Conservation (phyloP, 2,888 invertebrate species). For the Cheilosia vulpina region DNA sequence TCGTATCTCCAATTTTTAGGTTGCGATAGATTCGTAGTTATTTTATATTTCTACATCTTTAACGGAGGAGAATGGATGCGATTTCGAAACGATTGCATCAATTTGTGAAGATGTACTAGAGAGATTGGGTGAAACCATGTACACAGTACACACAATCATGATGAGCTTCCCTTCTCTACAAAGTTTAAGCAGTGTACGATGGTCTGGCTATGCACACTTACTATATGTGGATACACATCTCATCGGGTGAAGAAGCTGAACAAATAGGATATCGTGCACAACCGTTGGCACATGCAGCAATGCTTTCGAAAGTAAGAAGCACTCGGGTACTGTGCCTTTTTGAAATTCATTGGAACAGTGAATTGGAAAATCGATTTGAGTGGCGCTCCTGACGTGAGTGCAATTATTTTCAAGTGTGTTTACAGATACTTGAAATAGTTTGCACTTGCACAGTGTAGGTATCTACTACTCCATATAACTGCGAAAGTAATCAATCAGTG, state of each 20-base stretch:
- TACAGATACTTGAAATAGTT: conserved; percentile 68
- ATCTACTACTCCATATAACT: not conserved
- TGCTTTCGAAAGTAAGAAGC: conserved; percentile 38
- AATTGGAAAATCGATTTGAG: conserved; percentile 73
- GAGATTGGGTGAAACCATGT: conserved; percentile 46
- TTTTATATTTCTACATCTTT: conserved; percentile 2
- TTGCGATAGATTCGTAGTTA: conserved; percentile 14
- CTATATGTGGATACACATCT: conserved; percentile 38
- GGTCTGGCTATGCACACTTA: conserved; percentile 27
- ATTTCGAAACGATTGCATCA: conserved; percentile 63
- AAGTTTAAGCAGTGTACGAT: conserved; percentile 26
- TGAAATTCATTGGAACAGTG: conserved; percentile 57
- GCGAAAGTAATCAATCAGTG: conserved; percentile 26
- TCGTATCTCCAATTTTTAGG: conserved; percentile 8
- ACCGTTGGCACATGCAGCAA: conserved; percentile 52
- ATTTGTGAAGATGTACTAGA: conserved; percentile 62
- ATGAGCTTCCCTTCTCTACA: conserved; percentile 31
- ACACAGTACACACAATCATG: conserved; percentile 7
- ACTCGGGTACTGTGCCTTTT: conserved; percentile 58
- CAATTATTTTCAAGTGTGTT: conserved; percentile 73
- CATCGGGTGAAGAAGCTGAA: conserved; percentile 45
- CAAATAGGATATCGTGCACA: conserved; percentile 69
- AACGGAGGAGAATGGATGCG: conserved; percentile 4
- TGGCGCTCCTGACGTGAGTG: conserved; percentile 67
- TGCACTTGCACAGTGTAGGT: conserved; percentile 10